Base-by-base conservation (phyloP, 2,797 vertebrate genomes). In the Sebastes diaconus region DNA sequence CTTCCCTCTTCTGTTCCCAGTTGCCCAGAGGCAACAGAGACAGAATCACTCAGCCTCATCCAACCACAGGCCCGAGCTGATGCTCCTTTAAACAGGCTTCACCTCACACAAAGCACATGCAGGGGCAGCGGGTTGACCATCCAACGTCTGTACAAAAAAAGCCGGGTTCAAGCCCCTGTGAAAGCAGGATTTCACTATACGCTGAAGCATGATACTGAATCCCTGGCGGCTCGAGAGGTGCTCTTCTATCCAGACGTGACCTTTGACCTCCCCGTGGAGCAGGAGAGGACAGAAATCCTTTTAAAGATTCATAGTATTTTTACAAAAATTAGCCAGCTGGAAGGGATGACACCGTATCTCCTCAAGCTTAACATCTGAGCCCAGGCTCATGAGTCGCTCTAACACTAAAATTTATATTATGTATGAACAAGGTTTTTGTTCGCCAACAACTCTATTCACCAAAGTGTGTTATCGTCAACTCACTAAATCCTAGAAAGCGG, bases 1-100 rank as follows among this genome's bases (percentile, higher is more conserved):
- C 39, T 8, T 72, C 63, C 50, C 77, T 70, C 74, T 39, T 22
- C 57, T 61, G 71, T 73, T 27, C 66, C 74, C 18, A 4, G 46
- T 59, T 27, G 46, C 86, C 73, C 72, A 5, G 57, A 83, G 84
- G 84, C 84, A 77, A 63, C 69, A 57, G 65, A 88, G 81, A 46
- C 77, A 84, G 79, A 85, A 77, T 68, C 66, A 18, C 80, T 91
- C 85, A 73, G 68, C 75, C 84, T 75, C 63, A 54, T 86, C 80
- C 54, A 81, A 80, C 68, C 71, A 55, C 65, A 54, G 78, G 82
- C 77, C 81, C 39, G 75, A 86, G 79, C 79, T 20, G 66, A 75
- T 72, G 76, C 87, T 85, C 84, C 74, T 69, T 83, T 80, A 52
- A 81, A 73, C 77, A 72, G 79, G 52, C 78, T 67, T 82, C 75